Base-by-base conservation (phyloP, 30 jellyfish, hydroid and myxozoan species). In the Cassiopea xamachana region DNA sequence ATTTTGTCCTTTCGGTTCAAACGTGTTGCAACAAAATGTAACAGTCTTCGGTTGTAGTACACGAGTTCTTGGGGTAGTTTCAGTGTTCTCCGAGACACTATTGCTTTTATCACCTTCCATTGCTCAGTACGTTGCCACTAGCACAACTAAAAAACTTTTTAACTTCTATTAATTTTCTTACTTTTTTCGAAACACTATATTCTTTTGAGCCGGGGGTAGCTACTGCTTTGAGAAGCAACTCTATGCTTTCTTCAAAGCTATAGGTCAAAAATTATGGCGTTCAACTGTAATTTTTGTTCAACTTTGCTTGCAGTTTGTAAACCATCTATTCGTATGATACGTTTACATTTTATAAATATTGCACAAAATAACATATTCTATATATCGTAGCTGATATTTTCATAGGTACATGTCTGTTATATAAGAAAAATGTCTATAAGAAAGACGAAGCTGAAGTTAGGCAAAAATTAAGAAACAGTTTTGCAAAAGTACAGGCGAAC, bases 11-110 rank as follows among this genome's bases (percentile, higher is more conserved):
- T 3, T 75, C 46, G 69, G 69, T 13, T 75, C 70, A 2, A 75
- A 46, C 2, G 46, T 55, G 46, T 75, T 75, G 84, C 84, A 75
- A 27, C 69, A 75, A 46, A 75, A 75, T 45, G 84, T 75, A n/a
- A 75, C 84, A 44, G 84, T 75, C 14, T 75, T 75, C 71, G 46
- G 84, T 51, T 59, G 74, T 27, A 5, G 74, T 2, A 64, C 27
- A 2, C 6, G 19, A 1, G 1, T 4, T 64, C 43, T 27, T 64
- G 8, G 74, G 27, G 15, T 3, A 55, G 10, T 10, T 55, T 55
- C 64, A 55, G 64, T 55, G 10, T 0, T 55, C 64, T 55, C 10
- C 12, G 64, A 55, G 64, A 55, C 12, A 55, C 10, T 10, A 55
- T 55, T 10, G 0, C 7, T 10, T 3, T 10, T 6, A 10, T 55